A percentile compares a stretch with the other conserved stretches of the same genome.
Conservation (phyloP, 1,140 invertebrate genomes). For the Diuraphis noxia region DNA sequence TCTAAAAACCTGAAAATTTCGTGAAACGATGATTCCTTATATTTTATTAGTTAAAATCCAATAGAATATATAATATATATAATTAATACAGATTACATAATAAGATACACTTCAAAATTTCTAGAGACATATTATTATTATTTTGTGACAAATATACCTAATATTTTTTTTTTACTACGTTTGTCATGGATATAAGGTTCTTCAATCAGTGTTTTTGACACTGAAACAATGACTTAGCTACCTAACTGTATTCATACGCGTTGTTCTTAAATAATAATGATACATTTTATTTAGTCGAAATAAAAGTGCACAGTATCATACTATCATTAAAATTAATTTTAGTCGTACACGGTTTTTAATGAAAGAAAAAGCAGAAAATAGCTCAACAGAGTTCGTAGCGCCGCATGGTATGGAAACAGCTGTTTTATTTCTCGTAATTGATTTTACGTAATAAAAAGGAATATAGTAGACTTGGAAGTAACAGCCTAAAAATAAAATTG, state of each 20-base stretch:
- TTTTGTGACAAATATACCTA: background rate
- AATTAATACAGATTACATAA: too few species aligned
- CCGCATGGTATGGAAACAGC: background rate
- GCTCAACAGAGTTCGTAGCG: background rate
- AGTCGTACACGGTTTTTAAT: background rate
- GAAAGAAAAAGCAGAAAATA: background rate
- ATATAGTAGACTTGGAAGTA: background rate
- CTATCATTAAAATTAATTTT: background rate
- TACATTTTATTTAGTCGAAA: background rate
- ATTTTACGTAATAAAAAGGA: background rate
- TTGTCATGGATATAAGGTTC: background rate
- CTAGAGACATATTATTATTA: background rate
- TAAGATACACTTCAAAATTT: background rate
- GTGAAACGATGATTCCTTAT: too few species aligned
- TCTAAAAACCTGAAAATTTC: too few species aligned
- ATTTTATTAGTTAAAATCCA: too few species aligned
- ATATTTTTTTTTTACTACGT: background rate
- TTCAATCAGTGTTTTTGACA: background rate
- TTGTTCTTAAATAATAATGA: background rate
- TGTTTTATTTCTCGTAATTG: background rate
- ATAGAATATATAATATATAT: background rate
- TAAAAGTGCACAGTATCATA: background rate
- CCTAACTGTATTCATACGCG: too few species aligned
- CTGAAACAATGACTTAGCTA: background rate
- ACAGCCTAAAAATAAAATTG: background rate